phyloP scores from a whole-genome alignment of 2,113 vertebrate genomes.

The Lepus timidus region DNA sequence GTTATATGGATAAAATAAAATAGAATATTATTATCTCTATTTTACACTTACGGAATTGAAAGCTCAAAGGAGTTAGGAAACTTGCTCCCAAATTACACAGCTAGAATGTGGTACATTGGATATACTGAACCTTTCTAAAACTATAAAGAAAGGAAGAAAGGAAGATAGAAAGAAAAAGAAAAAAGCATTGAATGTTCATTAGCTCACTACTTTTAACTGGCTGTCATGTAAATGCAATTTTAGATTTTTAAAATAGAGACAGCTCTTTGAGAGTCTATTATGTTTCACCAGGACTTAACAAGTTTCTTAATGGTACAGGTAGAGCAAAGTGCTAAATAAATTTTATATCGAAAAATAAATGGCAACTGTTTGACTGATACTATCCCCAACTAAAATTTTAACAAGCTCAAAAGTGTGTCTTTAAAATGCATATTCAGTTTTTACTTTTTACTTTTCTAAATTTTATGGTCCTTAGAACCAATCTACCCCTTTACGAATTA shows the following conservation, averaged over 20 bases:
- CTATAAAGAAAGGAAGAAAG: no score
- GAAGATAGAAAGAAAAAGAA: not conserved
- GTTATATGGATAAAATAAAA: constrained; percentile 40
- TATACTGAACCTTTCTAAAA: not conserved
- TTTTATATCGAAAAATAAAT: not conserved
- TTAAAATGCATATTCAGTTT: not conserved
- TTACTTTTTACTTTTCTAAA: constrained; percentile 55
- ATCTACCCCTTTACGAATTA: not conserved
- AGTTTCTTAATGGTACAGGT: not conserved
- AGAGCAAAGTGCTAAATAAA: constrained; percentile 1
- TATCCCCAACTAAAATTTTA: constrained; percentile 22
- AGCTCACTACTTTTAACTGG: constrained; percentile 34
- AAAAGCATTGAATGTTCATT: constrained; percentile 1
- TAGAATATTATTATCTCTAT: not conserved
- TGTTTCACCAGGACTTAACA: not conserved
- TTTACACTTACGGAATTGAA: constrained; percentile 50
- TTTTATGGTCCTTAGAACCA: not conserved
- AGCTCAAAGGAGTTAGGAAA: not conserved
- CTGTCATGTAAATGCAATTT: constrained; percentile 44
- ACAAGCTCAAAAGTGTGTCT: constrained; percentile 9
- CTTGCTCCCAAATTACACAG: not conserved
- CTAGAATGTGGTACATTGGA: not conserved
- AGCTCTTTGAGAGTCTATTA: not conserved
- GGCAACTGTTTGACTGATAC: not conserved
- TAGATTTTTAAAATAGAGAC: constrained; percentile 30